Conservation (phyloP, 2,888 invertebrate species). For the Hydriomena furcata region DNA sequence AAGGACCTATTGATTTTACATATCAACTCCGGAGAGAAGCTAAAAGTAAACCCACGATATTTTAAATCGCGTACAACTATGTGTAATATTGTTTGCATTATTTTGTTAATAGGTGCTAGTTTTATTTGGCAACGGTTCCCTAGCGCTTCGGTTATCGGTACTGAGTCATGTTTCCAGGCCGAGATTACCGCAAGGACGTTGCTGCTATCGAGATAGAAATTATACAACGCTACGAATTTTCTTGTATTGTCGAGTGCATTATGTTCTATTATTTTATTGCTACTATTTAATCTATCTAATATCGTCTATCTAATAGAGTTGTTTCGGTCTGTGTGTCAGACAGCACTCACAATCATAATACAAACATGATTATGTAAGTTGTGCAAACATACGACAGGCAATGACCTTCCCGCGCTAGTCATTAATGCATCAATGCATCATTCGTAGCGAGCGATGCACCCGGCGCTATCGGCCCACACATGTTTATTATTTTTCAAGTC, state of each 20-base stretch:
- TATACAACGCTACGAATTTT: slow-evolving; percentile 47
- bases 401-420: slow-evolving; percentile 65
- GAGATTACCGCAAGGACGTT: slow-evolving; percentile 70
- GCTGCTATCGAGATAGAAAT: slow-evolving; percentile 63
- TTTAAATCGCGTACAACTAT: slow-evolving; percentile 39
- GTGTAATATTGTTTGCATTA: slow-evolving; percentile 53
- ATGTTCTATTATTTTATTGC: slow-evolving; percentile 20
- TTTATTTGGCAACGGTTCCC: slow-evolving; percentile 67
- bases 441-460: slow-evolving; percentile 70
- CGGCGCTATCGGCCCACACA: slow-evolving; percentile 71
- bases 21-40: slow-evolving; percentile 29
- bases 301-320: slow-evolving; percentile 9
- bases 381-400: slow-evolving; percentile 65
- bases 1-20: slow-evolving; percentile 10
- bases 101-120: slow-evolving; percentile 60
- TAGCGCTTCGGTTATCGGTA: slow-evolving; percentile 56
- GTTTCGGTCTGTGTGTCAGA: slow-evolving; percentile 37
- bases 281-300: too few species aligned
- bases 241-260: slow-evolving; percentile 34
- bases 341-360: slow-evolving; percentile 57
- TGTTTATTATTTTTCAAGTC: slow-evolving; percentile 61
- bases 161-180: slow-evolving; percentile 69
- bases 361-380: slow-evolving; percentile 70
- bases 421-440: slow-evolving; percentile 74
- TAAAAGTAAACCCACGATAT: slow-evolving; percentile 30